Evolutionary conservation across 1,140 invertebrate species (phyloP).

Genomic region (Cepaea nemoralis): DNA sequence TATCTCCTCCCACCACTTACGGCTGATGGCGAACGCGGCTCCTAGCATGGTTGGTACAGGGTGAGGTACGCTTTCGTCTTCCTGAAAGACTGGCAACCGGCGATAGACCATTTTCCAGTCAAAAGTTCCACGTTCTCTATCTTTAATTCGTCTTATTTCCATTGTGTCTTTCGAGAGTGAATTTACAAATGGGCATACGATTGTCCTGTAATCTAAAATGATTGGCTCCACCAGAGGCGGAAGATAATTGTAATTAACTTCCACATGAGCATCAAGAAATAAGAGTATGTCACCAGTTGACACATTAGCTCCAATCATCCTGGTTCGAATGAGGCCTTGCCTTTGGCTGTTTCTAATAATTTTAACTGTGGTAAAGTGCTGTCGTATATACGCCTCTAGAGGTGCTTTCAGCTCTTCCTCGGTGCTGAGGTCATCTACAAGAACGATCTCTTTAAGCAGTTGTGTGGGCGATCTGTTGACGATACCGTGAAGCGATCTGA

Average conservation of each 20-base stretch:
- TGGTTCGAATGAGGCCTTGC: background rate
- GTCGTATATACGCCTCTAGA: background rate
- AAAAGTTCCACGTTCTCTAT: background rate
- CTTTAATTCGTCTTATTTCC: background rate
- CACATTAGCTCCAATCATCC: background rate
- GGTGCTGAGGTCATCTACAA: background rate
- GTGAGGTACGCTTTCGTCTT: background rate
- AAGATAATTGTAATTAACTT: conserved; percentile 20
- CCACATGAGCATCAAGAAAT: background rate
- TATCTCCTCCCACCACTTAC: conserved; percentile 1
- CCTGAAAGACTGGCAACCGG: background rate
- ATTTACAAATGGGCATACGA: background rate
- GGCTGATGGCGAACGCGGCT: background rate
- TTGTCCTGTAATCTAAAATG: background rate
- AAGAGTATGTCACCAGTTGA: background rate
- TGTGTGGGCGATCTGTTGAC: background rate
- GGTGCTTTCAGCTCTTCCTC: background rate
- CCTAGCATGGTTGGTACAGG: background rate
- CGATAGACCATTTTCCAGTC: background rate
- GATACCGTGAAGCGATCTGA: background rate
- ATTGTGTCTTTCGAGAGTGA: background rate
- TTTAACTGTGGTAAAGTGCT: background rate
- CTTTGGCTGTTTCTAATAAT: background rate
- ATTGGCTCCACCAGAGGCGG: background rate
- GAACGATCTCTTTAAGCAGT: background rate